Evolutionary conservation across 1,140 invertebrate genomes (phyloP), one percentile per base, ranked within the genome.

Genomic region (Drosophila orena): DNA sequence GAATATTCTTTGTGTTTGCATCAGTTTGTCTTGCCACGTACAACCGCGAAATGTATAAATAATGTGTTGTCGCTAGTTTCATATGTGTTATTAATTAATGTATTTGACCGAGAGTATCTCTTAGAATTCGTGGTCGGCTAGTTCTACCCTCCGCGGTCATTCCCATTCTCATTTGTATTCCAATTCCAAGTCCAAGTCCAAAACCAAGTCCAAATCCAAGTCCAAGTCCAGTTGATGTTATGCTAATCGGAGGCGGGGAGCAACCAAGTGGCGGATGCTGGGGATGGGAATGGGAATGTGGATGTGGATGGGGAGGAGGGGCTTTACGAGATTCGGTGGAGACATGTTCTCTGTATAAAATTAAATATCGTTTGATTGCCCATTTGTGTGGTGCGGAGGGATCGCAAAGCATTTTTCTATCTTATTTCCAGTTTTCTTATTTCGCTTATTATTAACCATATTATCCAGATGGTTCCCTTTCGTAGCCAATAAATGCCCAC

Each of bases 291-390:
- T 30, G 27, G 7, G 30, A 3, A 3, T 30, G 30, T 49, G 30
- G 8, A 30, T 30, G 27, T 1, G 30, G 8, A 3, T 30, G 30
- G 54, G 62, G 35, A 49, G n/a, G 46, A 56, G 49, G 38, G 61
- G 40, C 70, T 83, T 68, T 74, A 66, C 55, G 71, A 44, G 10
- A 15, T 40, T 15, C 38, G n/a, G 38, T 8, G 38, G 42, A 46
- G 44, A 88, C 79, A 86, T 86, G 79, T 88, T 85, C 79, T 76
- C 75, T 88, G 81, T 88, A 86, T 86, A 88, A 86, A 81, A 86
- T 88, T 86, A 86, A 88, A 74, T 69, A 79, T 59, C 66, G 56
- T 79, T 88, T 88, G 83, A 83, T 83, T 83, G 80, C 64, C 71
- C 81, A 77, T 88, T 74, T 86, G 58, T 22, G 34, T 34, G 55